Evolutionary conservation across 2,888 invertebrate genomes (phyloP).

Genomic region (Yponomeuta plumbellus): DNA sequence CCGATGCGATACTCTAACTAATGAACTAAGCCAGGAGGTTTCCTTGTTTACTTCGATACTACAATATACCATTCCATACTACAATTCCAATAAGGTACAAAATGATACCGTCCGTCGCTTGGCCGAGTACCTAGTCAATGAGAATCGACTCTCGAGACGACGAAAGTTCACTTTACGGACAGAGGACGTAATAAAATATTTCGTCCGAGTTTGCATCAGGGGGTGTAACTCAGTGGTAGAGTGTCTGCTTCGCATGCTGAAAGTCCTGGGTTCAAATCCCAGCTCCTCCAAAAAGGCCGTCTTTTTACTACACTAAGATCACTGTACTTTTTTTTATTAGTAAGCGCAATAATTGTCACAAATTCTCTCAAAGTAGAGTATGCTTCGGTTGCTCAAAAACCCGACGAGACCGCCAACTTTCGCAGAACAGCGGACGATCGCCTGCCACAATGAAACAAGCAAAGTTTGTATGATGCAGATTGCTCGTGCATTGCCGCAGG

Average conservation of each 20-base stretch:
- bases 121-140: background rate
- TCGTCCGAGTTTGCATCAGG: slow-evolving; percentile 27
- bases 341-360: background rate
- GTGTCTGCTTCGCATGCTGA: slow-evolving; percentile 72
- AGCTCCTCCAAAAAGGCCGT: slow-evolving; percentile 52
- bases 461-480: slow-evolving; percentile 12
- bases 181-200: background rate
- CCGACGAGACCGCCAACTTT: background rate
- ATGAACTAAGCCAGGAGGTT: too few relatives aligned
- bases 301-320: slow-evolving; percentile 16
- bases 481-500: slow-evolving; percentile 7
- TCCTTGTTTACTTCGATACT: background rate
- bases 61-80: too few relatives aligned
- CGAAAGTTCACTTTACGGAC: background rate
- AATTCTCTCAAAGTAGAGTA: too few relatives aligned
- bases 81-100: background rate
- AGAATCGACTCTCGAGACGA: background rate
- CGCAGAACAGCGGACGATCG: background rate
- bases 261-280: slow-evolving; percentile 76
- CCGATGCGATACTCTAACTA: too few relatives aligned
- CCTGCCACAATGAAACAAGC: slow-evolving; percentile 7
- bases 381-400: too few relatives aligned
- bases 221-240: slow-evolving; percentile 73
- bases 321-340: background rate
- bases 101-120: background rate